Evolutionary conservation across 2,888 invertebrate genomes (phyloP).

Genomic region (Pogonocherus hispidulus): DNA sequence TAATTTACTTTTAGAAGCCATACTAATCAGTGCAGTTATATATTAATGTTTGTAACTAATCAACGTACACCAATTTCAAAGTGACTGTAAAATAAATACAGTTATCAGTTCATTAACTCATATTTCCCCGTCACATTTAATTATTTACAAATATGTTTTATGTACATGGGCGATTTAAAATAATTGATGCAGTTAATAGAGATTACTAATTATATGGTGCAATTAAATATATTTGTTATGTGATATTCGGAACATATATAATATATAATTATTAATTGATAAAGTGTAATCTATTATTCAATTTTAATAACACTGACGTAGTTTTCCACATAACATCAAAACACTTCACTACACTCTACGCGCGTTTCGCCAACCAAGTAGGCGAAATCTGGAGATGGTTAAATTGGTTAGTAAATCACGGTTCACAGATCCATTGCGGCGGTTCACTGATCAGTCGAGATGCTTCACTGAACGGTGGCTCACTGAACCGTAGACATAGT

Average conservation of each 20-base stretch:
- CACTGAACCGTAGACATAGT: too few relatives aligned
- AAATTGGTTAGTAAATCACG: too few relatives aligned
- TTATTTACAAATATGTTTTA: constrained; percentile 12
- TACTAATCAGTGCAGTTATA: not conserved
- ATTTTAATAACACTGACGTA: too few relatives aligned
- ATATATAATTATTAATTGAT: not conserved
- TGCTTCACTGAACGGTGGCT: too few relatives aligned
- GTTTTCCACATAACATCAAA: too few relatives aligned
- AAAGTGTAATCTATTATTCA: too few relatives aligned
- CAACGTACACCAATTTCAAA: constrained; percentile 1
- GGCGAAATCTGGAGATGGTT: too few relatives aligned
- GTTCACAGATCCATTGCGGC: too few relatives aligned
- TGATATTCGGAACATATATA: not conserved
- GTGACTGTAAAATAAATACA: constrained; percentile 6
- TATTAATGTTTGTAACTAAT: constrained; percentile 10
- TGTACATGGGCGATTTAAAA: not conserved
- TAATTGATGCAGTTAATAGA: not conserved
- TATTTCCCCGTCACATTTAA: constrained; percentile 13
- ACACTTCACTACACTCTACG: too few relatives aligned
- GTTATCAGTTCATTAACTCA: constrained; percentile 19
- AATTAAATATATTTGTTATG: not conserved
- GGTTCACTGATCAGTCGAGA: too few relatives aligned
- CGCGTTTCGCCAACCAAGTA: too few relatives aligned
- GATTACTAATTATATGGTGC: constrained; percentile 6
- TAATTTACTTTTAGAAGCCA: not conserved